These are phyloP conservation scores for Gadopsis bispinosus DNA, from an alignment of 2,797 vertebrate species.

Conservation along the genomic window DNA sequence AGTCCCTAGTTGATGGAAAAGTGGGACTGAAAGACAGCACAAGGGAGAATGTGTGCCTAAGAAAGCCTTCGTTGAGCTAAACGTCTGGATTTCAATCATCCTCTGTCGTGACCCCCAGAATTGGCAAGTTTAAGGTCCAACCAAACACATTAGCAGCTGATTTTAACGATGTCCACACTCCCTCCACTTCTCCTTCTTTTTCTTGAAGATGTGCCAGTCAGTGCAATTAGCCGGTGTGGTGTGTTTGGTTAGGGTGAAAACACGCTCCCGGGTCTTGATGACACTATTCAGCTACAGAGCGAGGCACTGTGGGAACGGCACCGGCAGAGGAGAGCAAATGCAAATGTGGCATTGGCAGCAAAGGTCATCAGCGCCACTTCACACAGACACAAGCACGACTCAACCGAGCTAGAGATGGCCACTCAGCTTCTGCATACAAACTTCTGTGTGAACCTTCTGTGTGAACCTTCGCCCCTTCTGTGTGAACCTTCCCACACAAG, in stretches of 20 bases:
- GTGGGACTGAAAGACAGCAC: conserved; percentile 11
- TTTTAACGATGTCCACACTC: conserved; percentile 32
- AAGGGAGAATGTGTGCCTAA: conserved; percentile 32
- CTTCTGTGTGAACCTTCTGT: conserved; percentile 48
- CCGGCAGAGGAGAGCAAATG: conserved; percentile 18
- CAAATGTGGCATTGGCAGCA: conserved; percentile 31
- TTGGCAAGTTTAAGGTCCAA: conserved; percentile 24
- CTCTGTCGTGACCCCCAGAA: conserved; percentile 27
- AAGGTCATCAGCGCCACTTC: conserved; percentile 25
- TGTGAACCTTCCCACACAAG: conserved; percentile 50
- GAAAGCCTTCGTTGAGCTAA: not conserved
- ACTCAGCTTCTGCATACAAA: conserved; percentile 28
- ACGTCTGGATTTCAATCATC: conserved; percentile 26
- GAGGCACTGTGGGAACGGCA: conserved; percentile 40
- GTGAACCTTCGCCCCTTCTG: conserved; percentile 44
- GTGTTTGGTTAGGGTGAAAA: conserved; percentile 41
- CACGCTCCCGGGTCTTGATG: conserved; percentile 22
- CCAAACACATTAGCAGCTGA: conserved; percentile 35
- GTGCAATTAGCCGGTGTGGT: conserved; percentile 24
- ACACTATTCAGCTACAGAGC: conserved; percentile 32
- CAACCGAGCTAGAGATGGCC: conserved; percentile 8
- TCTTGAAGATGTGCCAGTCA: conserved; percentile 40
- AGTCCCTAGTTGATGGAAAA: conserved; percentile 15
- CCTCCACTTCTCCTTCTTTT: conserved; percentile 7
- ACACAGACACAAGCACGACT: conserved; percentile 23